Evolutionary conservation across 2,797 vertebrate genomes (phyloP).

Genomic region (Fistularia commersonii): DNA sequence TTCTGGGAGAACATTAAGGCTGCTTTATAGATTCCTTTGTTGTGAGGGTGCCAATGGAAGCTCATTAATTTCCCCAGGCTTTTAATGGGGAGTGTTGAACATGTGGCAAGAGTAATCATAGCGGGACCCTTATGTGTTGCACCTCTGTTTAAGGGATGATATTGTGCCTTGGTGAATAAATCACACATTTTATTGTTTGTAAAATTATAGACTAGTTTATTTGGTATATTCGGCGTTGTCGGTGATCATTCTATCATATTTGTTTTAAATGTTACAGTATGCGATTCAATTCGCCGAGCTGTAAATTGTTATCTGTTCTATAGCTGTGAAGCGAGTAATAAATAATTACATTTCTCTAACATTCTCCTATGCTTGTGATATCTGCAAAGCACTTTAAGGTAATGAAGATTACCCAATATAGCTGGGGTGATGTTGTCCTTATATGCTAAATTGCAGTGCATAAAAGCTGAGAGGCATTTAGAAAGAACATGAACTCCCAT

Average conservation of each 20-base stretch:
- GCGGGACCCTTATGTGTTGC: conserved; percentile 70
- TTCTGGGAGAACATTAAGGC: conserved; percentile 72
- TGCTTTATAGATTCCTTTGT: conserved; percentile 79
- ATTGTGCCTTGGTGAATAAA: too few relatives aligned
- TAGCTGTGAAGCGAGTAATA: not conserved
- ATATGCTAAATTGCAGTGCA: conserved; percentile 8
- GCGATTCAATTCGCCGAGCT: too few relatives aligned
- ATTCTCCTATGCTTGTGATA: not conserved
- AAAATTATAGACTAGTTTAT: not conserved
- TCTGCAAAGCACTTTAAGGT: conserved; percentile 4
- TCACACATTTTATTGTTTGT: not conserved
- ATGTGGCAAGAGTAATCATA: conserved; percentile 75
- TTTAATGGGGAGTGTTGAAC: conserved; percentile 75
- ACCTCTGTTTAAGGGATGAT: conserved; percentile 54
- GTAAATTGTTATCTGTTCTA: not conserved
- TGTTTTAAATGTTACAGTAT: too few relatives aligned
- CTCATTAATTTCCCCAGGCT: conserved; percentile 77
- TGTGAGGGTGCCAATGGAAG: conserved; percentile 75
- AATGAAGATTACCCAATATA: conserved; percentile 6
- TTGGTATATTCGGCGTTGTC: too few relatives aligned
- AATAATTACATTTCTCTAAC: not conserved
- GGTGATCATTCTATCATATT: too few relatives aligned
- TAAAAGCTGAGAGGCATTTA: conserved; percentile 24
- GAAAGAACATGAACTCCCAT: conserved; percentile 26
- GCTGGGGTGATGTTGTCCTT: conserved; percentile 7